Conservation (phyloP, 2,797 vertebrate genomes). For the Aulostomus chinensis region DNA sequence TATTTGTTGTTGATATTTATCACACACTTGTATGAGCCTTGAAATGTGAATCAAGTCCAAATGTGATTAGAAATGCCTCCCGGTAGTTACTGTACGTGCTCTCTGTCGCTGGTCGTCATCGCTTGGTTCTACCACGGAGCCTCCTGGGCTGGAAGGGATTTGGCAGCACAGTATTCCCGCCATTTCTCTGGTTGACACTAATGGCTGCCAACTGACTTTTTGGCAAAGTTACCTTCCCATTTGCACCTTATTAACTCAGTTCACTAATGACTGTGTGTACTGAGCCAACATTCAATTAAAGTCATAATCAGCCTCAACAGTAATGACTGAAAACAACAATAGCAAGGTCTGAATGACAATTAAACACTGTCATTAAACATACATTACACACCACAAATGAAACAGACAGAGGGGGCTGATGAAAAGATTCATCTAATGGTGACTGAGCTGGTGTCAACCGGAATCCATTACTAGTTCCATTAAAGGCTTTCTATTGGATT, state of each 20-base stretch:
- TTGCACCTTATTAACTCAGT: constrained; percentile 42
- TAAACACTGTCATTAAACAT: constrained; percentile 49
- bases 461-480: constrained; percentile 43
- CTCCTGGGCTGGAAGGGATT: not conserved
- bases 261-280: constrained; percentile 37
- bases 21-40: not conserved
- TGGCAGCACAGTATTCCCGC: constrained; percentile 1
- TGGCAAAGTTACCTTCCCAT: constrained; percentile 45
- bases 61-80: not conserved
- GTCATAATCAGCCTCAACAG: constrained; percentile 42
- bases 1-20: constrained; percentile 1
- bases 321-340: constrained; percentile 35
- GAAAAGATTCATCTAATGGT: constrained; percentile 36
- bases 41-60: not conserved
- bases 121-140: not conserved
- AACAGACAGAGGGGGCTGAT: constrained; percentile 11
- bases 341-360: constrained; percentile 38
- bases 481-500: constrained; percentile 23
- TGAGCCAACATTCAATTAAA: constrained; percentile 54
- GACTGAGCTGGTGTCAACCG: constrained; percentile 41
- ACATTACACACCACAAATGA: constrained; percentile 46
- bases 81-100: not conserved
- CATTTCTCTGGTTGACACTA: constrained; percentile 14
- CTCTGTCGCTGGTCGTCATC: not conserved
- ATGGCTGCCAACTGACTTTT: constrained; percentile 34